Evolutionary conservation across 2,797 vertebrate species (phyloP), one percentile per base, ranked within the genome.

Genomic region (Tarsius wallacei): DNA sequence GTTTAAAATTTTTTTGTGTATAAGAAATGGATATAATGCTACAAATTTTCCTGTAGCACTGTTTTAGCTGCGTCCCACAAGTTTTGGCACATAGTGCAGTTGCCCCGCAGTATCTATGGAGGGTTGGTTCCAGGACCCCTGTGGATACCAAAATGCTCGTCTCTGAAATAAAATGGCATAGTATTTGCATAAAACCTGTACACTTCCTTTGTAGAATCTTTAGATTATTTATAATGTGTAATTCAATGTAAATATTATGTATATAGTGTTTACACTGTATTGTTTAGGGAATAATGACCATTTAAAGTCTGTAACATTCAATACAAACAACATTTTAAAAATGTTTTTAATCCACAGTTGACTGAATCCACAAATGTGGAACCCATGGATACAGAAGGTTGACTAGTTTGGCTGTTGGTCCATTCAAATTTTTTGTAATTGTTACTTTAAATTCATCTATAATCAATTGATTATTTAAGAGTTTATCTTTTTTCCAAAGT

Each of bases 21-120:
- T 26, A 86, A 89, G 87, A 55, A 57, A 71, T 84, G 3, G 13
- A 42, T 33, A 76, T 82, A 87, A 87, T 87, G 36, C 66, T 91
- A 91, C 76, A 47, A 53, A 81, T 84, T 85, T 90, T 12, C 84
- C 84, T 96, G 5, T 74, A 19, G 21, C 55, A 42, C 26, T 84
- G 83, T 49, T 91, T 93, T 93, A 96, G 31, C 87, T 91, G 57
- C 51, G 87, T 90, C 66, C 5, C 21, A 73, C 21, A 57, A 61
- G 7, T 73, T 71, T 64, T 71, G 33, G 51, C 28, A 73, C 64
- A 53, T 47, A 66, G 28, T 57, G 70, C 17, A 59, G 22, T 61
- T 61, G n/a, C 21, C 53, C 21, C n/a, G 33, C 53, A 80, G 53
- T 80, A 55, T 36, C 76, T 22, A 14, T n/a, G 21, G 53, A 53